Evolutionary conservation across 2,888 invertebrate genomes (phyloP).

Genomic region (Cantharis rufa): DNA sequence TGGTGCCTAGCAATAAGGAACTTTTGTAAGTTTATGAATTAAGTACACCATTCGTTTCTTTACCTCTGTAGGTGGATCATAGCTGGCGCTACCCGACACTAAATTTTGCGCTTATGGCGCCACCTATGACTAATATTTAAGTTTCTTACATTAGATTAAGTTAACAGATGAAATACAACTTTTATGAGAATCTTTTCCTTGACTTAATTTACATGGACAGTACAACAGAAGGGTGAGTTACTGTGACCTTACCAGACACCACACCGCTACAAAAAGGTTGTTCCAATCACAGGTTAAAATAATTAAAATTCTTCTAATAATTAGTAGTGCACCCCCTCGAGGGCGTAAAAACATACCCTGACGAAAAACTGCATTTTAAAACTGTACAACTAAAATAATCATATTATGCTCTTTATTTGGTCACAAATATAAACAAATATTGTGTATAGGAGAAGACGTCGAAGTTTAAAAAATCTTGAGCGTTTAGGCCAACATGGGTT

Average conservation of each 20-base stretch:
- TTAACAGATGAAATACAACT: not conserved
- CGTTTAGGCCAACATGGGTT: not conserved
- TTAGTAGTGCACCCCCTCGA: not conserved
- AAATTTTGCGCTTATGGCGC: not conserved
- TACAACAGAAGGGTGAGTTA: not conserved
- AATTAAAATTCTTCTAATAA: constrained; percentile 4
- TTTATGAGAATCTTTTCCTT: not conserved
- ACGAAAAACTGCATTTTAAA: not conserved
- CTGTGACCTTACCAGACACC: not conserved
- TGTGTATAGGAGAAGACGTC: not conserved
- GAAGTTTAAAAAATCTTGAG: not conserved
- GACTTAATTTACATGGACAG: not conserved
- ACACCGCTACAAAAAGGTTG: constrained; percentile 3
- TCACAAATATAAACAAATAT: not conserved
- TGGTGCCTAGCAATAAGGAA: not conserved
- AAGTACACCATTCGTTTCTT: not conserved
- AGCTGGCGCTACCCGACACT: not conserved
- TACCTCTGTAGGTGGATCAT: not conserved
- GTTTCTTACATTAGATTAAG: not conserved
- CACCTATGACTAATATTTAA: not conserved
- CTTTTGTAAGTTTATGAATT: not conserved
- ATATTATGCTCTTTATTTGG: not conserved
- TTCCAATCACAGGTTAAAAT: constrained; percentile 22
- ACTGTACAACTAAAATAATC: not conserved
- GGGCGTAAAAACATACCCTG: not conserved